Evolutionary conservation across 2,113 vertebrate genomes (phyloP).

Genomic region (Phalacrocorax aristotelis): DNA sequence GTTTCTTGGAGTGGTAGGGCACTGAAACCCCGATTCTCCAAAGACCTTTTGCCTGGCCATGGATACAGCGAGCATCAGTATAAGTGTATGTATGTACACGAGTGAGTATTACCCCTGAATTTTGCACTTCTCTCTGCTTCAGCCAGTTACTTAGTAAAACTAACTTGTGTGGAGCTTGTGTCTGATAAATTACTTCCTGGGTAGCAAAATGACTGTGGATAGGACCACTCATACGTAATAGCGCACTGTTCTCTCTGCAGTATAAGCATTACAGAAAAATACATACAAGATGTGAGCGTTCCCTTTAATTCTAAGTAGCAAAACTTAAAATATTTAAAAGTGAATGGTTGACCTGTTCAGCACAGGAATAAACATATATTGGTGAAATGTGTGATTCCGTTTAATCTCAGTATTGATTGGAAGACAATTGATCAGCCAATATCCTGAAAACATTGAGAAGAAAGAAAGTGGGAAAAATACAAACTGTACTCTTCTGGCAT

Average conservation of each 20-base stretch:
- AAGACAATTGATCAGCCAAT: constrained; percentile 7
- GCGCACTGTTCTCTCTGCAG: not conserved
- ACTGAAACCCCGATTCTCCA: not conserved
- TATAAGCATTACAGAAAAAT: not conserved
- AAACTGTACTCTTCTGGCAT: not conserved
- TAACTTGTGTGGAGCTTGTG: not conserved
- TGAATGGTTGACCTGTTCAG: not conserved
- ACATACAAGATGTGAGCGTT: not conserved
- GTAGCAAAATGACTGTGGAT: not conserved
- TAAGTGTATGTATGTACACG: accelerated
- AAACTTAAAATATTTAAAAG: not conserved
- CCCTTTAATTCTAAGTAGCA: not conserved
- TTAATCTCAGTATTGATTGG: constrained; percentile 27
- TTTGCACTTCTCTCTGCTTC: not conserved
- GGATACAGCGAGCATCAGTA: not conserved
- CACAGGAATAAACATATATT: not conserved
- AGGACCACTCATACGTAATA: not conserved
- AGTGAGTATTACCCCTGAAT: not conserved
- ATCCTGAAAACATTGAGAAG: not conserved
- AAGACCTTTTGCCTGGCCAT: not conserved
- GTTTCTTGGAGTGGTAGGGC: not conserved
- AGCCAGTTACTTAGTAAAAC: not conserved
- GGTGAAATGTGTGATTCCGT: not conserved
- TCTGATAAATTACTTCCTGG: not conserved
- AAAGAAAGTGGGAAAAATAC: not conserved